Conservation (phyloP, 2,797 vertebrate species). For the Columba guinea region DNA sequence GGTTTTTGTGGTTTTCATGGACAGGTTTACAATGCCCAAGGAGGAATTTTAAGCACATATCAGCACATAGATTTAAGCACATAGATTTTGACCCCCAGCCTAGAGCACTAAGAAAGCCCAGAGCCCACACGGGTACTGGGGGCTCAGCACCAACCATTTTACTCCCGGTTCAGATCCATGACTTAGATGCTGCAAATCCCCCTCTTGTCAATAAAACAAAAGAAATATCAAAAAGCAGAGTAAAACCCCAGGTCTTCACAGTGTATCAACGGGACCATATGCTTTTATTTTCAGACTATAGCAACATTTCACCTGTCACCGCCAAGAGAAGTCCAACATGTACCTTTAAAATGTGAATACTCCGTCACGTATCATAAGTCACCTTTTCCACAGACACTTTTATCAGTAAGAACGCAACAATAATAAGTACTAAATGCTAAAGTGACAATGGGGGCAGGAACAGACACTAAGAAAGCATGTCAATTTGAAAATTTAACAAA, state of each 20-base stretch:
- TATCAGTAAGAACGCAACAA: background rate
- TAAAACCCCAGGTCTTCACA: background rate
- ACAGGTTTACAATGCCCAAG: background rate
- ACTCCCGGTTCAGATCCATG: background rate
- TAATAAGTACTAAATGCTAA: background rate
- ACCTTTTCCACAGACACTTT: background rate
- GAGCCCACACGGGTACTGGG: background rate
- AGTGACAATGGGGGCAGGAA: background rate
- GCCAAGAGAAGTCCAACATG: background rate
- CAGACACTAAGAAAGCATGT: background rate
- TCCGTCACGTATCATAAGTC: background rate
- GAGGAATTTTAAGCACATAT: background rate
- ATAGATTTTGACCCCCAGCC: background rate
- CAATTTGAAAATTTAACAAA: background rate
- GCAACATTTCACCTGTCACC: background rate
- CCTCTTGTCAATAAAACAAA: background rate
- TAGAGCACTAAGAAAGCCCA: background rate
- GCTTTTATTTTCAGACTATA: background rate
- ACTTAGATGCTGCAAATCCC: background rate
- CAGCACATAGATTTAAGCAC: no score
- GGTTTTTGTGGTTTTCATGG: background rate
- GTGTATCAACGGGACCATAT: rapidly evolving
- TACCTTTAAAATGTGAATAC: background rate
- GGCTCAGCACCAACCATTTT: background rate
- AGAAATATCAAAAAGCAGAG: background rate